Evolutionary conservation across 2,797 vertebrate species (phyloP), one percentile per base, ranked within the genome.

Genomic region (Crax fasciolata): DNA sequence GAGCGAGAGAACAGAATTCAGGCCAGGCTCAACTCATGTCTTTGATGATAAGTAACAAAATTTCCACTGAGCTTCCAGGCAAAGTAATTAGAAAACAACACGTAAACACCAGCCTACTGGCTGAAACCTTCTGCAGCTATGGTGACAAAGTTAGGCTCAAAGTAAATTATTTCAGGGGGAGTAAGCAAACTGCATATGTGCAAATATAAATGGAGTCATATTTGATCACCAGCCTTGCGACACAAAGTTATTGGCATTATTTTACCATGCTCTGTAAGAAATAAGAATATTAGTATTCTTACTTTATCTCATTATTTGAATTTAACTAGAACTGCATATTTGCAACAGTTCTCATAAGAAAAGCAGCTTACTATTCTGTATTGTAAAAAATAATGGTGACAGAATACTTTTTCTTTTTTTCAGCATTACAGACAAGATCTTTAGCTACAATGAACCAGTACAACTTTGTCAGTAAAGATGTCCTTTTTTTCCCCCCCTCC

Each of bases 21-120:
- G 52, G 66, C 63, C n/a, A 71, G 27, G 55, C 62, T 91, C 38
- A 77, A 75, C 41, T 87, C 10, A 48, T 38, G 44, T 75, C 44
- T 88, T 86, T 4, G 1, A 59, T 46, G 79, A 67, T 73, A 78
- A 66, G 54, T 78, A 83, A 73, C 77, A 5, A 70, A 72, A 73
- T 51, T 78, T 88, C 71, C 76, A 49, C 59, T 88, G 38, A 91
- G 48, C 73, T 86, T 94, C 81, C 57, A 68, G 89, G 75, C 57
- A 82, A 89, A 84, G 30, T 89, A 72, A 91, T 87, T 75, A 90
- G 91, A 82, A 67, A 78, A 78, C 41, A 73, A 35, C 48, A 55
- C 13, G 28, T 77, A 86, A 96, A 95, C 54, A 84, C 39, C 57
- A 90, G 54, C 28, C 27, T 44, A 63, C 28, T 57, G 86, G 76